A percentile compares a stretch with the other conserved stretches of the same genome.
These are phyloP conservation scores for Eufriesea mexicana DNA, from an alignment of 1,140 invertebrate genomes.

Conservation along the genomic window DNA sequence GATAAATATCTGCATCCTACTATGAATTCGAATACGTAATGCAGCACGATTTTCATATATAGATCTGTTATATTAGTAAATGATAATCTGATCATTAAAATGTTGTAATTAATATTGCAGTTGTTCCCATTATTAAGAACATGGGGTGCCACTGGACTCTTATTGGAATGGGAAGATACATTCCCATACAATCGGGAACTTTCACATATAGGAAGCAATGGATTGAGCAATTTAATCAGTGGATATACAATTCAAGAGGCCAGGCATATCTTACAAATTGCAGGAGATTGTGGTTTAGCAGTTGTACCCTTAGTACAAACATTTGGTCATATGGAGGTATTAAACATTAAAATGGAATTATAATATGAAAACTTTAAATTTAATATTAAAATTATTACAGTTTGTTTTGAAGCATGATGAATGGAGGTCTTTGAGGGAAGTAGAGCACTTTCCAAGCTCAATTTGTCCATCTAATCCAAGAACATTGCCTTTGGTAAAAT, in stretches of 20 bases:
- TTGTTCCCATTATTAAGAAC: constrained; percentile 84
- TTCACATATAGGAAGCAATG: constrained; percentile 84
- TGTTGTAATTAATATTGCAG: constrained; percentile 72
- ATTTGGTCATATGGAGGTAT: constrained; percentile 94
- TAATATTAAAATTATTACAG: constrained; percentile 78
- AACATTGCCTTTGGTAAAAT: constrained; percentile 84
- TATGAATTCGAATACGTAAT: not conserved
- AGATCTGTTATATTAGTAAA: not conserved
- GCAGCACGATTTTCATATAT: not conserved
- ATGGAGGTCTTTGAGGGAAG: constrained; percentile 90
- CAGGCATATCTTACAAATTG: constrained; percentile 83
- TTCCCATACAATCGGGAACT: constrained; percentile 91
- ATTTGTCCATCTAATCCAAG: constrained; percentile 89
- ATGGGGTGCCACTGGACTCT: constrained; percentile 91
- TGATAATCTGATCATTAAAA: not conserved
- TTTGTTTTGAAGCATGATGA: constrained; percentile 92
- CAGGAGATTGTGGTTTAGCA: constrained; percentile 86
- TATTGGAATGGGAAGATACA: constrained; percentile 97
- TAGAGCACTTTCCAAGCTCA: constrained; percentile 89
- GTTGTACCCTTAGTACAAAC: constrained; percentile 97
- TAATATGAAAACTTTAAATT: constrained; percentile 86
- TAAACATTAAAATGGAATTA: not conserved
- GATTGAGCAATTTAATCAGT: constrained; percentile 82
- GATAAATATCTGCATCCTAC: not conserved
- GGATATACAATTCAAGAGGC: constrained; percentile 87